phyloP scores from a whole-genome alignment of 2,113 vertebrate genomes.

The Anarrhichthys ocellatus region DNA sequence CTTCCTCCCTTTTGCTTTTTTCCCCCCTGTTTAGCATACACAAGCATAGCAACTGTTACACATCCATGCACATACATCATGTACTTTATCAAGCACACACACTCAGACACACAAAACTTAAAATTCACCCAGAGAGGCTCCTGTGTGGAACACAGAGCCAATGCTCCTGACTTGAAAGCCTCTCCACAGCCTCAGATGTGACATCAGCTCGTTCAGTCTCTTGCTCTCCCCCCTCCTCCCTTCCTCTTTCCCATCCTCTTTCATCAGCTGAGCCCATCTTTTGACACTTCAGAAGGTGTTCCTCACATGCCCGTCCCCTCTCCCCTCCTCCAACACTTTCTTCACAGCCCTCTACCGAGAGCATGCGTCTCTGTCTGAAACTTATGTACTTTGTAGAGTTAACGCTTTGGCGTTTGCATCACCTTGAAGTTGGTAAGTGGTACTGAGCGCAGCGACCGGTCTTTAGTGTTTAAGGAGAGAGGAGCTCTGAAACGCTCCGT shows the following conservation, averaged over 20 bases:
- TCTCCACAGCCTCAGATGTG: conserved; percentile 78
- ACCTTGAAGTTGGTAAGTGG: conserved; percentile 84
- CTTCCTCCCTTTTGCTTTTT: not conserved
- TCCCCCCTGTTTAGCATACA: conserved; percentile 18
- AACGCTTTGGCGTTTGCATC: conserved; percentile 78
- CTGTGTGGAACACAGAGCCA: conserved; percentile 70
- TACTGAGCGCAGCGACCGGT: conserved; percentile 75
- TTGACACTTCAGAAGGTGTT: conserved; percentile 84
- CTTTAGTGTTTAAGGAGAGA: conserved; percentile 74
- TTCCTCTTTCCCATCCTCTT: conserved; percentile 79
- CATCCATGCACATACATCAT: conserved; percentile 48
- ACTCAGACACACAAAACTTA: conserved; percentile 46
- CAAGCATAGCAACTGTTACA: conserved; percentile 57
- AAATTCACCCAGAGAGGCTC: conserved; percentile 61
- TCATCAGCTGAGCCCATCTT: conserved; percentile 82
- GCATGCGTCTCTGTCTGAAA: conserved; percentile 78
- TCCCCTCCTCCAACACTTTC: conserved; percentile 76
- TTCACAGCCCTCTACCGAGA: conserved; percentile 74
- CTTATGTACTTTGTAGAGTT: conserved; percentile 85
- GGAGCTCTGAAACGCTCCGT: conserved; percentile 59
- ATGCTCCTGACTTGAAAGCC: conserved; percentile 78
- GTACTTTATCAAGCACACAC: conserved; percentile 44
- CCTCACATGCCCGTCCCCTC: conserved; percentile 81
- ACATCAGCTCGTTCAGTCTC: conserved; percentile 79
- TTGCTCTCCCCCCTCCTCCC: conserved; percentile 68